Evolutionary conservation across 2,113 vertebrate genomes (phyloP).

Genomic region (Engraulis encrasicolus): DNA sequence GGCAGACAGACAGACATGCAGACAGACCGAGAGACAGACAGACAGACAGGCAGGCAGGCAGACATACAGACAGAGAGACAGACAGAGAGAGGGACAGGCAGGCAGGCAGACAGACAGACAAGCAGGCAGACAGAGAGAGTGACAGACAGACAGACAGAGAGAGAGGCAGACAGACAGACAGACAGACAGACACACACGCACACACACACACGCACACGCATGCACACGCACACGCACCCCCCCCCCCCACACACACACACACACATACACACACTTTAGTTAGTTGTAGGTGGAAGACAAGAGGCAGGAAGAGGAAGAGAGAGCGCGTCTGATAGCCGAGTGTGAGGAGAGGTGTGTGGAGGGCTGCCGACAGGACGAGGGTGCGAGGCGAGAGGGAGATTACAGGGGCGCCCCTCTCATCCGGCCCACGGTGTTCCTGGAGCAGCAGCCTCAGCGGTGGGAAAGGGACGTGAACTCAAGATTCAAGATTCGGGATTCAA

Average conservation of each 20-base stretch:
- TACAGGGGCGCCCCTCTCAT: neutral
- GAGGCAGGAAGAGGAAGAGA: neutral
- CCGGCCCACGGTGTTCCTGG: neutral
- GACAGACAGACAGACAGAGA: conserved; percentile 17
- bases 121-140: conserved; percentile 35
- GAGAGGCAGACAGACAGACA: too few relatives aligned
- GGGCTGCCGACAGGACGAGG: neutral
- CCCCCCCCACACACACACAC: conserved; percentile 16
- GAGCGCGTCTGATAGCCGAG: neutral
- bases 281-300: too few relatives aligned
- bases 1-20: neutral
- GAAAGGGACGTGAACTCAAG: too few relatives aligned
- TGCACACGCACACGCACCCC: neutral
- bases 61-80: neutral
- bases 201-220: neutral
- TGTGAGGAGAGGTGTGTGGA: neutral
- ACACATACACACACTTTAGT: neutral
- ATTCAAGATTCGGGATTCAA: too few relatives aligned
- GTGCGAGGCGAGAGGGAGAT: neutral
- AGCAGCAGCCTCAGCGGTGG: neutral
- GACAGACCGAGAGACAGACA: neutral
- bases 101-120: neutral
- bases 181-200: neutral
- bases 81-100: neutral
- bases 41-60: neutral